phyloP scores from a whole-genome alignment of 2,888 invertebrate genomes.

The Lordiphosa andalusiaca region DNA sequence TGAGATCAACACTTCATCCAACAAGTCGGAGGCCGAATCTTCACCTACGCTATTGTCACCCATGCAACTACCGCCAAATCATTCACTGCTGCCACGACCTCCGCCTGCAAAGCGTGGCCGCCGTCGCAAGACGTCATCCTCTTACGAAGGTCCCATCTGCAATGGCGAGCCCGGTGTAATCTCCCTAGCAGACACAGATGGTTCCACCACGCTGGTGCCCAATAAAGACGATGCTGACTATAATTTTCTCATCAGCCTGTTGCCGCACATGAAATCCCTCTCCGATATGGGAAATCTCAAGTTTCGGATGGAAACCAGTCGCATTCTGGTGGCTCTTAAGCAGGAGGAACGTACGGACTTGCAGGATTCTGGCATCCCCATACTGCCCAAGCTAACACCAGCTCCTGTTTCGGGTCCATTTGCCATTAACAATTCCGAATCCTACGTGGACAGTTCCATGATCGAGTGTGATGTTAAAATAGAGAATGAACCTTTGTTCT shows the following conservation, averaged over 20 bases:
- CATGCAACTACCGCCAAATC: slow-evolving; percentile 4
- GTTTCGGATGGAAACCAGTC: slow-evolving; percentile 55
- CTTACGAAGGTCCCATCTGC: slow-evolving; percentile 22
- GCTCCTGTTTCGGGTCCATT: slow-evolving; percentile 15
- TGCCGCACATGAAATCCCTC: slow-evolving; percentile 58
- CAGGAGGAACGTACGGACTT: slow-evolving; percentile 32
- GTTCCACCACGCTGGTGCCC: not conserved
- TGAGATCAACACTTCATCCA: slow-evolving; percentile 8
- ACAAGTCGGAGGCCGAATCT: slow-evolving; percentile 32
- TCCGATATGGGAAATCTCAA: slow-evolving; percentile 51
- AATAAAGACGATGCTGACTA: slow-evolving; percentile 54
- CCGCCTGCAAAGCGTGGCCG: slow-evolving; percentile 37
- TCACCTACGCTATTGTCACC: slow-evolving; percentile 43
- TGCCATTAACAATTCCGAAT: slow-evolving; percentile 4
- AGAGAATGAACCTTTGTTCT: slow-evolving; percentile 50
- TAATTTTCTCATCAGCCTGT: slow-evolving; percentile 54
- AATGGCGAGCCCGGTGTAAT: slow-evolving; percentile 7
- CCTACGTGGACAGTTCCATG: slow-evolving; percentile 37
- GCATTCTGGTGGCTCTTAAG: slow-evolving; percentile 53
- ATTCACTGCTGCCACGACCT: not conserved
- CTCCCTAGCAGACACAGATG: slow-evolving; percentile 3
- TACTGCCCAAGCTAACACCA: slow-evolving; percentile 24
- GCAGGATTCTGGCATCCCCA: not conserved
- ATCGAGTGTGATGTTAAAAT: slow-evolving; percentile 63
- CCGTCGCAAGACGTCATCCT: slow-evolving; percentile 27